Base-by-base conservation (phyloP, 1,140 invertebrate genomes). In the Teleopsis dalmanni region DNA sequence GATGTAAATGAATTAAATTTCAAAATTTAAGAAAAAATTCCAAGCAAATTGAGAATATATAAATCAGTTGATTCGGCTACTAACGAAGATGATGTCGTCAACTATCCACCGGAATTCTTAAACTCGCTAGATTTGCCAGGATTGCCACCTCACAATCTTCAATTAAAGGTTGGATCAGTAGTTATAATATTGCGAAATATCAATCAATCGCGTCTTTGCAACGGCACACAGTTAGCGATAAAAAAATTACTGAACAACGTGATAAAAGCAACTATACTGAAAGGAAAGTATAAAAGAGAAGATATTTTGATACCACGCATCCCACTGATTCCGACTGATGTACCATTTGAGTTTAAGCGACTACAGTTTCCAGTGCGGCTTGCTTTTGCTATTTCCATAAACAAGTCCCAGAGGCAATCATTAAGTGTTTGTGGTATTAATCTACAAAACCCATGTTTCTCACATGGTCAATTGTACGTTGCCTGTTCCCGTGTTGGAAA, bases 321-420 rank as follows among this genome's bases (percentile, higher is more conserved):
- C 47, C 60, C 65, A 22, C 57, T 75, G 26, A 51, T 46, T 19
- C 43, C 49, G 26, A 44, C 35, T 3, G 49, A 51, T 29, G 13
- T 46, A 16, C 43, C 35, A 40, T 46, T 51, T 16, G 54, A 73
- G 65, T 62, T 60, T 61, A 72, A 72, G 62, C 50, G 76, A 43
- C 35, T 72, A 50, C 60, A 73, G 48, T n/a, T n/a, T n/a, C n/a
- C n/a, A n/a, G n/a, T n/a, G n/a, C n/a, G n/a, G n/a, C n/a, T n/a
- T 72, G 72, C 76, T 18, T 80, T 78, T 61, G 68, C 70, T 1
- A 73, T 79, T 62, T 70, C 72, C 18, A 75, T 76, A 37, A 78
- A 76, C 55, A 77, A 80, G 59, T 69, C 72, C 13, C 75, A 81
- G 65, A 77, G 72, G n/a, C 73, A 79, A 65, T 62, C 60, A 50